Evolutionary conservation across 2,113 vertebrate species (phyloP).

Genomic region (Mola mola): DNA sequence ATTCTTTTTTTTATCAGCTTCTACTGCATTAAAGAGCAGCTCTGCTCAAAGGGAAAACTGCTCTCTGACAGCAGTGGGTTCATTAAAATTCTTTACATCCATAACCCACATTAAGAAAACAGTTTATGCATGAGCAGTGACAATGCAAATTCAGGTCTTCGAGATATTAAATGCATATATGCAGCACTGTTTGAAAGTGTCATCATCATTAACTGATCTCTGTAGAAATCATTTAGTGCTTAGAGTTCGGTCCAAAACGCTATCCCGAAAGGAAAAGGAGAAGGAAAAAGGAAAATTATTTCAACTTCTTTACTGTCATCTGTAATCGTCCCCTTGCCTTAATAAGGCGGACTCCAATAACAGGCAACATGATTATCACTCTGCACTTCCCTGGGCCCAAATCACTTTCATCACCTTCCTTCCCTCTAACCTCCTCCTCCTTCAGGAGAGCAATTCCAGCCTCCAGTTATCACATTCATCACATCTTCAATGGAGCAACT

Average conservation of each 20-base stretch:
- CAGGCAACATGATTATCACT: conserved; percentile 50
- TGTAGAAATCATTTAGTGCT: conserved; percentile 34
- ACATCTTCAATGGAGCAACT: too few species aligned
- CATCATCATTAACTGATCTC: conserved; percentile 24
- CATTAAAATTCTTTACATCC: conserved; percentile 41
- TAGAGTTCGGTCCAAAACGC: conserved; percentile 24
- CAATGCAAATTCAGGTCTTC: conserved; percentile 28
- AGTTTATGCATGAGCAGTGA: conserved; percentile 38
- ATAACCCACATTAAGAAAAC: conserved; percentile 33
- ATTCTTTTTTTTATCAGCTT: conserved; percentile 40
- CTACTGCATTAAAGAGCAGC: conserved; percentile 14
- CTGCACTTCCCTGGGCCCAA: conserved; percentile 33
- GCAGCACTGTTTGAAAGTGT: neutral
- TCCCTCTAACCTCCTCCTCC: conserved; percentile 8
- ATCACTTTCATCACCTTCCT: conserved; percentile 25
- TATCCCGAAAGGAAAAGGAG: conserved; percentile 22
- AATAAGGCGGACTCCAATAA: conserved; percentile 42
- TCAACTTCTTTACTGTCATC: conserved; percentile 35
- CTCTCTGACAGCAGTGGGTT: conserved; percentile 27
- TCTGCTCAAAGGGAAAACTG: conserved; percentile 25
- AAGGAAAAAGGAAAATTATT: conserved; percentile 31
- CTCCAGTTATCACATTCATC: conserved; percentile 17
- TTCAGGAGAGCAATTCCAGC: conserved; percentile 3
- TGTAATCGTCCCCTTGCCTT: conserved; percentile 41
- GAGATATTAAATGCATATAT: conserved; percentile 18